Evolutionary conservation across 2,113 vertebrate genomes (phyloP), one percentile per base, ranked within the genome.

Genomic region (Anarhynchus alexandrinus): DNA sequence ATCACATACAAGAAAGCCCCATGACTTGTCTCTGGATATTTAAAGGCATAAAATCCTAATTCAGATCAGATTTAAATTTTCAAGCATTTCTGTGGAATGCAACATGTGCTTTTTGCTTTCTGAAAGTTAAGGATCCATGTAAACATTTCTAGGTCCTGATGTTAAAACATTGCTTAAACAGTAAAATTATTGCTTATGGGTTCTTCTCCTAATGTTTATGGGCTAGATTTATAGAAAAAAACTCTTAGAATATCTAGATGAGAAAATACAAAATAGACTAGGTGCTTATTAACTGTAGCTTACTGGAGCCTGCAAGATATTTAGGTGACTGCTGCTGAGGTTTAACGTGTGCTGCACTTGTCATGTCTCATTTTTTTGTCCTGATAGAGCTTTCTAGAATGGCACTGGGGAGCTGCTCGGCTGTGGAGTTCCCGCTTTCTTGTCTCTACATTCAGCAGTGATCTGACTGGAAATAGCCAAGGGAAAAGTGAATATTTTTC

Each of bases 11-110:
- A 57, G 61, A 79, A 93, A 86, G 26, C 36, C 43, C 10, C 11
- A 27, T 89, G 70, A 91, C 80, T 93, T 91, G 15, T 76, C 59
- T 73, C 38, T 80, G 32, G 42, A 23, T 90, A 70, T 51, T 96
- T 95, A 83, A 88, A 71, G 47, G 67, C 36, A 54, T 76, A 78
- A 96, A 88, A 55, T 73, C 71, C 58, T 81, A 90, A 66, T 94
- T 86, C 58, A 72, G 30, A 30, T 82, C 27, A 84, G 49, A 40
- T 91, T 76, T 82, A 82, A 65, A 34, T 87, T 90, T 95, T 58
- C 19, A 40, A 54, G n/a, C 11, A 29, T 77, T 61, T 80, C 61
- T 69, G 0, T 90, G 54, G 76, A 93, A 86, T 73, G 22, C 34
- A 36, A 32, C 26, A 10, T 66, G 7, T 88, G 15, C 8, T 26